A percentile compares a stretch with the other conserved stretches of the same genome.
phyloP scores from a whole-genome alignment of 2,797 vertebrate species.

The Pyrocephalus nanus region DNA sequence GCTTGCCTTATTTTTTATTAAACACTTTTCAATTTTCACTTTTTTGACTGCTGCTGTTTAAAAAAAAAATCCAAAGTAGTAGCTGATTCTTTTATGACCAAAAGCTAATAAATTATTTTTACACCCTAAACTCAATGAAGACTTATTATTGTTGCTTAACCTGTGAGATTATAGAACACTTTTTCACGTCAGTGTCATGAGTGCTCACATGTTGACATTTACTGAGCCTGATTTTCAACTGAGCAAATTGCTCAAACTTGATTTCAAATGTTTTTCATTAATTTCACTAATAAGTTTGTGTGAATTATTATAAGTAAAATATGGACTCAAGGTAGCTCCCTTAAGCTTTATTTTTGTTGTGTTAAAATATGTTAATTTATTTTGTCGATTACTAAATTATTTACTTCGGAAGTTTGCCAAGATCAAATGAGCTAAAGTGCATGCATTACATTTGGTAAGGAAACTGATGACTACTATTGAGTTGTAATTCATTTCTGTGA shows the following conservation, averaged over 20 bases:
- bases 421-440: not conserved
- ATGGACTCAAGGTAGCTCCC: not conserved
- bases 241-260: not conserved
- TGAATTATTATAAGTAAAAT: not conserved
- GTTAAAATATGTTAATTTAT: not conserved
- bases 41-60: constrained; percentile 58
- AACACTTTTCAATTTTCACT: constrained; percentile 12
- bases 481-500: not conserved
- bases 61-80: not conserved
- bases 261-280: not conserved
- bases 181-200: not conserved
- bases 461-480: not conserved
- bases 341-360: not conserved
- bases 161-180: not conserved
- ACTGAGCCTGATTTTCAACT: not conserved
- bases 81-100: constrained; percentile 44
- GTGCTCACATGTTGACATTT: not conserved
- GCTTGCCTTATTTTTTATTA: constrained; percentile 29
- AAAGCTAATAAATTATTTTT: constrained; percentile 65
- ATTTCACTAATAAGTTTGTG: not conserved
- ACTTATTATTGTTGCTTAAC: not conserved
- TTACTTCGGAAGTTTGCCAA: not conserved
- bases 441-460: not conserved
- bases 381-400: not conserved
- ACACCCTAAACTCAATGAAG: not conserved